phyloP scores from a whole-genome alignment of 2,113 vertebrate species.

The Hypocryptadius cinnamomeus region DNA sequence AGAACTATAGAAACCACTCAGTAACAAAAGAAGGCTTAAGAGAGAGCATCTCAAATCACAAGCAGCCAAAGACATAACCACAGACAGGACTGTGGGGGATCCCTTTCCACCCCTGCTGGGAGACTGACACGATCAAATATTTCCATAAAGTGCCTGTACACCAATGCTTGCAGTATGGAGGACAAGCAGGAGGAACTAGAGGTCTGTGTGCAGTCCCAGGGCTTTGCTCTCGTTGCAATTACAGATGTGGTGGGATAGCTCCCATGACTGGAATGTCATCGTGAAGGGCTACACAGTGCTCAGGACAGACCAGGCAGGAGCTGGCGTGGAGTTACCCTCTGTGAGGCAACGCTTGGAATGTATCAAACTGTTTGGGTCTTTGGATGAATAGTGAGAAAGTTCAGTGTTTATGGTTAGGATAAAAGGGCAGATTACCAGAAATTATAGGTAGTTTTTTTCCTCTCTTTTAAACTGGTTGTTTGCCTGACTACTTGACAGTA shows the following conservation, averaged over 20 bases:
- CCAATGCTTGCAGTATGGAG: neutral
- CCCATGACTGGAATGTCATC: neutral
- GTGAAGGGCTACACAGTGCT: neutral
- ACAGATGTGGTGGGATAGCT: neutral
- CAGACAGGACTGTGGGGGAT: too few species aligned
- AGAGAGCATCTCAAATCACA: neutral
- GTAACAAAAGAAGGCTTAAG: neutral
- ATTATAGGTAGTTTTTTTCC: neutral
- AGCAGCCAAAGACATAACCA: neutral
- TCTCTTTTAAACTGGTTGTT: neutral
- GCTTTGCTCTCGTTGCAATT: neutral
- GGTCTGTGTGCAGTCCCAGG: neutral
- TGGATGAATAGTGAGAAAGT: neutral
- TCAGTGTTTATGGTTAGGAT: neutral
- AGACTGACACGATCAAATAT: neutral
- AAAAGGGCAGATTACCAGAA: neutral
- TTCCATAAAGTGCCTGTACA: neutral
- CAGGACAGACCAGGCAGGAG: neutral
- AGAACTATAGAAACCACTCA: neutral
- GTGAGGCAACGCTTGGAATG: neutral
- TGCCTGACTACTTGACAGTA: neutral
- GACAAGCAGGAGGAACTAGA: neutral
- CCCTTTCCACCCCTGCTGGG: neutral
- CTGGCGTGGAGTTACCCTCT: neutral
- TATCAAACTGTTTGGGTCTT: neutral